These are phyloP conservation scores for Tricholaema leucomelas DNA, from an alignment of 2,113 vertebrate genomes.

Conservation along the genomic window DNA sequence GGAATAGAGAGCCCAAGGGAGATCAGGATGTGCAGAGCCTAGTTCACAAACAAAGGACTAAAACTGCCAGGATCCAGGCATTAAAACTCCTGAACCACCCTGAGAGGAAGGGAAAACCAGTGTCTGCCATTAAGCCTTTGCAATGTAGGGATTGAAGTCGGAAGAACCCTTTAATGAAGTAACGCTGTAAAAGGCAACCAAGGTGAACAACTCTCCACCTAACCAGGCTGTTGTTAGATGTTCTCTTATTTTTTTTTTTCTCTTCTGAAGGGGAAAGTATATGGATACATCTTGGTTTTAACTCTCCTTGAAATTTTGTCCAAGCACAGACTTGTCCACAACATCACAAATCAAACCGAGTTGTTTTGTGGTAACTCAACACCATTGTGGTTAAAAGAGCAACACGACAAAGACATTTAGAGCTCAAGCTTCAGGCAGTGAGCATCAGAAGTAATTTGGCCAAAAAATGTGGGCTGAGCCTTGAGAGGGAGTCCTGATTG, in stretches of 20 bases:
- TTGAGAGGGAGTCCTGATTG: not conserved
- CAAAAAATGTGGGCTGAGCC: not conserved
- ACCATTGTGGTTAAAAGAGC: not conserved
- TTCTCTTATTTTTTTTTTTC: not conserved
- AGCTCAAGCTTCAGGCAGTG: not conserved
- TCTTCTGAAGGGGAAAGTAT: not conserved
- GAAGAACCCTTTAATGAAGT: not conserved
- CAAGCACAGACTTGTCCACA: not conserved
- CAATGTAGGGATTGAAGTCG: not conserved
- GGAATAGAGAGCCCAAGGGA: not conserved
- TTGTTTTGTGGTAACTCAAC: not conserved
- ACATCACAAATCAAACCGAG: not conserved
- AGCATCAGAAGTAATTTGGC: not conserved
- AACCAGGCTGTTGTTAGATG: not conserved
- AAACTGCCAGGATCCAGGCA: not conserved
- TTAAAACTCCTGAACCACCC: not conserved
- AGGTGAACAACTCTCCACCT: not conserved
- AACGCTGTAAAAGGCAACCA: not conserved
- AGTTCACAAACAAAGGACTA: not conserved
- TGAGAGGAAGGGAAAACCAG: not conserved
- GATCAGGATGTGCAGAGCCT: not conserved
- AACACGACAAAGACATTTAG: not conserved
- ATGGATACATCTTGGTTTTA: not conserved
- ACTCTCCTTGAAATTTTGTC: not conserved
- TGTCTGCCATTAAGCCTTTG: not conserved